Evolutionary conservation across 1,140 invertebrate species (phyloP).

Genomic region (Calephelis nemesis): DNA sequence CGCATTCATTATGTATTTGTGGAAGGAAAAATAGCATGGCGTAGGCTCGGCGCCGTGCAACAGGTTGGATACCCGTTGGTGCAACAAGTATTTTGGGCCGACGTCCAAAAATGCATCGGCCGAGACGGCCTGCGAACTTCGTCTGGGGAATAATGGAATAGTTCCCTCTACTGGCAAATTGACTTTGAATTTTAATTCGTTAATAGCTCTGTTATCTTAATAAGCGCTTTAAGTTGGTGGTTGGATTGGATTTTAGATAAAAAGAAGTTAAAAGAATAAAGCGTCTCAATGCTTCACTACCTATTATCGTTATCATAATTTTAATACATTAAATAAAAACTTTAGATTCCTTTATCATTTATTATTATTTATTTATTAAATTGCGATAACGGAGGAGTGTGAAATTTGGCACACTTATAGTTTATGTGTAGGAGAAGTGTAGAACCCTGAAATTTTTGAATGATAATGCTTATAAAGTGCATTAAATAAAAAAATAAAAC

Average conservation of each 20-base stretch:
- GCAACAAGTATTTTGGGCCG: slow-evolving; percentile 72
- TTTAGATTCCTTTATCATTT: too few species aligned
- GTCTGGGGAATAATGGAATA: slow-evolving; percentile 28
- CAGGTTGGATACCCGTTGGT: slow-evolving; percentile 50
- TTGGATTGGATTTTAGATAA: not conserved
- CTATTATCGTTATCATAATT: too few species aligned
- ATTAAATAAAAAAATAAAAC: too few species aligned
- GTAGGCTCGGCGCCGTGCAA: slow-evolving; percentile 58
- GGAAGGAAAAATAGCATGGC: slow-evolving; percentile 60
- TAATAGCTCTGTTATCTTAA: slow-evolving; percentile 28
- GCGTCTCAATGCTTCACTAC: too few species aligned
- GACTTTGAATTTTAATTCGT: slow-evolving; percentile 46
- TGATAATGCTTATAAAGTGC: too few species aligned
- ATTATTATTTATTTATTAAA: too few species aligned
- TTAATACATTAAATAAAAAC: too few species aligned
- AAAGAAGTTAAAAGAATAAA: too few species aligned
- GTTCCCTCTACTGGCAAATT: slow-evolving; percentile 38
- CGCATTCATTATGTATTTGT: slow-evolving; percentile 74
- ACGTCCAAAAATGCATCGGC: slow-evolving; percentile 74
- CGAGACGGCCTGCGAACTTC: slow-evolving; percentile 44
- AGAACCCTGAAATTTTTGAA: too few species aligned
- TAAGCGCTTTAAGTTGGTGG: not conserved
- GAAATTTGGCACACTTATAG: too few species aligned
- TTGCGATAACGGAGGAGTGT: too few species aligned
- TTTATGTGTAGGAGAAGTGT: too few species aligned